Percentiles rank a stretch among this genome's conserved stretches.
phyloP scores from a whole-genome alignment of 92 coral and sea anemone genomes.

The Umimayanthus chanpuru region DNA sequence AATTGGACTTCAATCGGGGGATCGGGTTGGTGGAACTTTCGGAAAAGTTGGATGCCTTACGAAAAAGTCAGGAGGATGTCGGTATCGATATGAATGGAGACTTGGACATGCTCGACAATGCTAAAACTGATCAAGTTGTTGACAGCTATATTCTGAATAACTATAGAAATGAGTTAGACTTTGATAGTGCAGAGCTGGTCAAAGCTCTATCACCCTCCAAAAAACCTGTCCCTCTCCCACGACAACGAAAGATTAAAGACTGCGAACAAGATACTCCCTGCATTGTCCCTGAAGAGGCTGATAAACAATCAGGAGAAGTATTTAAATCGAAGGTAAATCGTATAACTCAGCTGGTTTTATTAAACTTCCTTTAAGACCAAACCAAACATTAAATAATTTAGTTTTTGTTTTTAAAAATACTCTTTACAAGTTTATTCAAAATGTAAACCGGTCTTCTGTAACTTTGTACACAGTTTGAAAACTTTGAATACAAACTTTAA shows the following conservation, averaged over 20 bases:
- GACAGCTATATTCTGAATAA: conserved; percentile 42
- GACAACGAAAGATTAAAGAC: conserved; percentile 26
- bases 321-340: conserved; percentile 21
- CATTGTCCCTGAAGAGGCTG: not conserved
- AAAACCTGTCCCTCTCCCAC: conserved; percentile 48
- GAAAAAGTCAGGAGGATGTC: conserved; percentile 63
- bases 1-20: conserved; percentile 55
- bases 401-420: not conserved
- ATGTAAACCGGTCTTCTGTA: not conserved
- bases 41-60: conserved; percentile 79
- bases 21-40: conserved; percentile 80
- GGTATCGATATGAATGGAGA: conserved; percentile 33
- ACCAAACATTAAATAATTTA: not conserved
- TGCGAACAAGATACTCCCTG: not conserved
- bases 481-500: no score
- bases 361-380: not conserved
- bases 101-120: conserved; percentile 14
- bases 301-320: conserved; percentile 31
- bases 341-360: no score
- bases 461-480: not conserved
- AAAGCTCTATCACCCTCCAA: conserved; percentile 38
- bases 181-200: conserved; percentile 32
- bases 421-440: not conserved
- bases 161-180: conserved; percentile 59
- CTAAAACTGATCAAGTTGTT: conserved; percentile 33